Evolutionary conservation across 2,888 invertebrate genomes (phyloP).

Genomic region (Stegophylla sp.): DNA sequence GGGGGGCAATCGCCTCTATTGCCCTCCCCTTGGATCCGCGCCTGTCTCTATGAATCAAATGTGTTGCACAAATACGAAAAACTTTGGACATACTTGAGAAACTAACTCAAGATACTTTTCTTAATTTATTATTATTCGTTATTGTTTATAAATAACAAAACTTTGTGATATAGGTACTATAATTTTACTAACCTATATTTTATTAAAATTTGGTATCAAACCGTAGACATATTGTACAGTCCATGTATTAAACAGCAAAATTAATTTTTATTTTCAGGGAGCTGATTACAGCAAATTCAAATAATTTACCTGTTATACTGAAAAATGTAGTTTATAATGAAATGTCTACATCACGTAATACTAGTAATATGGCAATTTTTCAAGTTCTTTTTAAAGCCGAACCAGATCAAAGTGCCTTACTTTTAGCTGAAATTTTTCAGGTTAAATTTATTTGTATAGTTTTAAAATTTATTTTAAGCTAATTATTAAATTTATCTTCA

Average conservation of each 20-base stretch:
- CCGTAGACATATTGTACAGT: background rate
- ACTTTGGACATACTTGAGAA: too few relatives aligned
- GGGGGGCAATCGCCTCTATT: too few relatives aligned
- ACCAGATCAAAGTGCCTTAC: slow-evolving; percentile 80
- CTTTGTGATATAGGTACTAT: too few relatives aligned
- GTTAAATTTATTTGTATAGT: slow-evolving; percentile 64
- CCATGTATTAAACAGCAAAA: background rate
- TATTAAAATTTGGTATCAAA: background rate
- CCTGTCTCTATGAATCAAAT: too few relatives aligned
- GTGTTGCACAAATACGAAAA: too few relatives aligned
- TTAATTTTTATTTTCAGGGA: slow-evolving; percentile 71
- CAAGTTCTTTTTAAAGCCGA: slow-evolving; percentile 86
- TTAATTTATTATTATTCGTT: too few relatives aligned
- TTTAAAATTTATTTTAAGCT: background rate
- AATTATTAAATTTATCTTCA: slow-evolving; percentile 64
- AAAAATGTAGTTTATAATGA: slow-evolving; percentile 95
- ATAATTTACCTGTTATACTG: slow-evolving; percentile 82
- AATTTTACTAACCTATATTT: too few relatives aligned
- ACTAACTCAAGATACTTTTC: too few relatives aligned
- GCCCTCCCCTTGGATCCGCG: too few relatives aligned
- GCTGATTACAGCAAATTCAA: slow-evolving; percentile 82
- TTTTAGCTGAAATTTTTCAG: slow-evolving; percentile 82
- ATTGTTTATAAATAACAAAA: too few relatives aligned
- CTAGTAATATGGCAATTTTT: slow-evolving; percentile 92
- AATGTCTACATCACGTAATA: slow-evolving; percentile 87